Conservation (phyloP, 2,888 invertebrate genomes). For the Tipula helvola region DNA sequence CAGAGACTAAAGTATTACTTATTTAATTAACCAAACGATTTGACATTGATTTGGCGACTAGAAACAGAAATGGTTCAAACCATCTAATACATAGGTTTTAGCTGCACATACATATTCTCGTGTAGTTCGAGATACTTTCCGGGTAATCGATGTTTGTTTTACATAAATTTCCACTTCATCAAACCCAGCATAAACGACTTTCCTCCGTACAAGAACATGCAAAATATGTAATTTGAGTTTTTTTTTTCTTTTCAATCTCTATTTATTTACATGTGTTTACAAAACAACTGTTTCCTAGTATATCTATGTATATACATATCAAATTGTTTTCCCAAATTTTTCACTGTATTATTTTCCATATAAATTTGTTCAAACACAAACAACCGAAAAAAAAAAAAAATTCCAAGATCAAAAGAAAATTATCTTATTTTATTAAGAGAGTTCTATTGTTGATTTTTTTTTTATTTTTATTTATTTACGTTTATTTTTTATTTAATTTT, state of each 20-base stretch:
- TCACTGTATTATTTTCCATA: background rate
- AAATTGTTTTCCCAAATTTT: background rate
- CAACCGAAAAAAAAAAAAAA: background rate
- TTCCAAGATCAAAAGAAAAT: background rate
- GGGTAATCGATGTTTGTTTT: background rate
- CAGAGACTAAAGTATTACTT: background rate
- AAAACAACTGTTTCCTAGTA: background rate
- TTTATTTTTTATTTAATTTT: background rate
- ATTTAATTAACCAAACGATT: background rate
- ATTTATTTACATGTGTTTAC: background rate
- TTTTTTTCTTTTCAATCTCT: no score
- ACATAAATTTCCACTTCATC: background rate
- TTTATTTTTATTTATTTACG: background rate
- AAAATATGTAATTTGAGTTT: background rate
- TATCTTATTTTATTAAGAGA: background rate
- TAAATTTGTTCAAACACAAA: background rate
- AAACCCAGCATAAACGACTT: background rate
- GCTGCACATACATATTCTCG: background rate
- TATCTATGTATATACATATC: background rate
- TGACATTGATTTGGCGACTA: background rate
- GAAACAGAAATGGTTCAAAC: background rate
- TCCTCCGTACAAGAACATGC: background rate
- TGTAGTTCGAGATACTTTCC: background rate
- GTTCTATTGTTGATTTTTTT: background rate
- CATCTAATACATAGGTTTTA: background rate